These are phyloP conservation scores for Nephrocerus scutellatus DNA, from an alignment of 2,888 invertebrate genomes.

Conservation along the genomic window DNA sequence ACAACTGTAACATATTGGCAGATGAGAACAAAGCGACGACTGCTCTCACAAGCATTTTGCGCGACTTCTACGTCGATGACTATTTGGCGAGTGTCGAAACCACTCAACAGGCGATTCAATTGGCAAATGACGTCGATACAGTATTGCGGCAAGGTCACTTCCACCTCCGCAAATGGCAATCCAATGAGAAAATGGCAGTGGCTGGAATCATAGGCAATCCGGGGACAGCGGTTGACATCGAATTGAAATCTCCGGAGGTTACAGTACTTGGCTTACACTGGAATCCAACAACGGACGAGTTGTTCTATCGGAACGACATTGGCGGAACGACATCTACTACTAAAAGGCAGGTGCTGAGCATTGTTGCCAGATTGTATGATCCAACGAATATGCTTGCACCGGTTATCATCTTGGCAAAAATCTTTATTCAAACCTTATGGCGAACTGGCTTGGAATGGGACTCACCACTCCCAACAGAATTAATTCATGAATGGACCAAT, in stretches of 20 bases:
- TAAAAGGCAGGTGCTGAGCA: conserved; percentile 8
- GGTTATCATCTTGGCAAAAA: conserved; percentile 10
- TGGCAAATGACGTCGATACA: background rate
- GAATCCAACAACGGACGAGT: no score
- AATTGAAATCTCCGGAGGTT: no score
- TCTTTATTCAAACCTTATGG: conserved; percentile 13
- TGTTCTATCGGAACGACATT: no score
- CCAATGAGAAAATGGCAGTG: no score
- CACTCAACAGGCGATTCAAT: background rate
- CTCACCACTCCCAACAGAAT: background rate
- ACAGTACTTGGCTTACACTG: background rate
- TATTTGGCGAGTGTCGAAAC: background rate
- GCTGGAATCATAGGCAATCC: no score
- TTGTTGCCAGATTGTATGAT: conserved; percentile 8
- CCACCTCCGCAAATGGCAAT: conserved; percentile 2
- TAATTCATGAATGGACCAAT: conserved; percentile 3
- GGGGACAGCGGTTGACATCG: background rate
- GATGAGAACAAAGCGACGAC: no score
- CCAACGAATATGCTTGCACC: conserved; percentile 10
- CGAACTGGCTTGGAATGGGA: conserved; percentile 8
- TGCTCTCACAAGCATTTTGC: no score
- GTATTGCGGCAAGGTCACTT: background rate
- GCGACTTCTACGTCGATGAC: conserved; percentile 1
- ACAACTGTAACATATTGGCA: no score
- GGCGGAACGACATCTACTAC: no score